Conservation (phyloP, 2,888 invertebrate genomes). For the Therioaphis trifolii region DNA sequence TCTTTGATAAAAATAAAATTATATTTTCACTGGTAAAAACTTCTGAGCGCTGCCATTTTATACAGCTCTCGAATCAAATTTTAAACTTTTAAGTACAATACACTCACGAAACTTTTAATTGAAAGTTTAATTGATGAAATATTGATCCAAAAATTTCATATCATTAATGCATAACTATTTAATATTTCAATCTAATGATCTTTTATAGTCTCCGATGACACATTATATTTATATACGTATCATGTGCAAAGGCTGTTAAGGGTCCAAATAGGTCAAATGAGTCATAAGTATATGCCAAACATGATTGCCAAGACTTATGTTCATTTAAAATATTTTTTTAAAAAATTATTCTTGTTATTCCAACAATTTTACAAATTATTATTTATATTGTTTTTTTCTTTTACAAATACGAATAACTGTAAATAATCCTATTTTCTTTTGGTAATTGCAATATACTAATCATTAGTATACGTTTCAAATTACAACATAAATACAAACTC, state of each 20-base stretch:
- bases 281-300: slow-evolving; percentile 51
- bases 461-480: neutral
- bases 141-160: neutral
- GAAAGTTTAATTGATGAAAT: neutral
- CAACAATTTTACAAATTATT: slow-evolving; percentile 6
- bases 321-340: slow-evolving; percentile 30
- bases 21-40: no score
- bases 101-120: neutral
- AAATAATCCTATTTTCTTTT: no score
- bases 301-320: slow-evolving; percentile 63
- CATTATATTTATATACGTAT: slow-evolving; percentile 57
- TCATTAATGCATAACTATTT: neutral
- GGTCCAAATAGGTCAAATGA: slow-evolving; percentile 60
- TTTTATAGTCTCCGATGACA: slow-evolving; percentile 31
- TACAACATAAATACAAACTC: neutral
- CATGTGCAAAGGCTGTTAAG: slow-evolving; percentile 51
- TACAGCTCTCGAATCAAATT: neutral
- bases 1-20: neutral
- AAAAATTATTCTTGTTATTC: slow-evolving; percentile 27
- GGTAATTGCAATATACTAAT: neutral
- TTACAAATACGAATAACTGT: neutral
- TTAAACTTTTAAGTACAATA: neutral
- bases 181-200: neutral
- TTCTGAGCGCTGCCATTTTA: no score
- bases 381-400: slow-evolving; percentile 8